Evolutionary conservation across 2,888 invertebrate species (phyloP).

Genomic region (Heliothis peltigera): DNA sequence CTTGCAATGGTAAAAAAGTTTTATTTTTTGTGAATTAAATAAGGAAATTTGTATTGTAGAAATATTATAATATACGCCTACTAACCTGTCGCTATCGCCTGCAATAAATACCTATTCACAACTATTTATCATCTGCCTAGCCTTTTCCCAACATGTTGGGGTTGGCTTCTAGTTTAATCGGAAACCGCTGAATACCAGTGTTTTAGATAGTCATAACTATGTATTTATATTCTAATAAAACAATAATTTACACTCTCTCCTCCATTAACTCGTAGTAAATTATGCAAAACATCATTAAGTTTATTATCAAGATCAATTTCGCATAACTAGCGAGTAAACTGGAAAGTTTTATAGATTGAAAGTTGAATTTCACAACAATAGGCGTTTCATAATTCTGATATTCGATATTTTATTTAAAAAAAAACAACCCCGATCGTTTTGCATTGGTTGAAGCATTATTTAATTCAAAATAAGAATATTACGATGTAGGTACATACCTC

Average conservation of each 20-base stretch:
- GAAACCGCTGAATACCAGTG: too few species aligned
- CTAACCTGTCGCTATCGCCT: too few species aligned
- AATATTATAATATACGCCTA: too few species aligned
- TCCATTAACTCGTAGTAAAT: conserved; percentile 29
- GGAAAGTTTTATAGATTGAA: conserved; percentile 72
- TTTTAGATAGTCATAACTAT: neutral
- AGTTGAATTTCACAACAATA: conserved; percentile 68
- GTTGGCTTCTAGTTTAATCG: too few species aligned
- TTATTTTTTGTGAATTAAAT: too few species aligned
- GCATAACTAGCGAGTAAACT: conserved; percentile 63
- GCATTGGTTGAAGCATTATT: neutral
- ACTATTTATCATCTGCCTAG: too few species aligned
- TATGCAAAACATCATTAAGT: conserved; percentile 44
- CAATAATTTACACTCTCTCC: conserved; percentile 22
- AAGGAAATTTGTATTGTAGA: too few species aligned
- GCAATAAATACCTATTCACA: too few species aligned
- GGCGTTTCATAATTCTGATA: conserved; percentile 44
- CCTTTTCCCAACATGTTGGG: too few species aligned
- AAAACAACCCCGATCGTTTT: neutral
- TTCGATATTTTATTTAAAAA: conserved; percentile 7
- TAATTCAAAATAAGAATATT: neutral
- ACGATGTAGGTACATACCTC: too few species aligned
- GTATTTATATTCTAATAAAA: conserved; percentile 3
- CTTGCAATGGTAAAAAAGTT: too few species aligned
- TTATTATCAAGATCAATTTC: conserved; percentile 60